phyloP scores from a whole-genome alignment of 1,140 invertebrate genomes.

The Radopholus similis region DNA sequence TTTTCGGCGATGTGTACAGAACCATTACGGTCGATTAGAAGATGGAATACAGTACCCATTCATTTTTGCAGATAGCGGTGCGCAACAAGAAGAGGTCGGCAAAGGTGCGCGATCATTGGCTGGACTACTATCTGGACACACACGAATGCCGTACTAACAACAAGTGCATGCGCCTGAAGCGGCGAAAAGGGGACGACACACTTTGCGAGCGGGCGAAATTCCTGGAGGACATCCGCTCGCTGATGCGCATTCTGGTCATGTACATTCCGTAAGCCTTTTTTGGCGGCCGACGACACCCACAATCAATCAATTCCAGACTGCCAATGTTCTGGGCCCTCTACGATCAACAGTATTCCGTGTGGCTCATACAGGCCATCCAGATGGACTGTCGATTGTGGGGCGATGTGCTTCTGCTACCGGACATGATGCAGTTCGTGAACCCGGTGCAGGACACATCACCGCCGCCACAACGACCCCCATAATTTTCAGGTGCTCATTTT shows the following conservation, averaged over 20 bases:
- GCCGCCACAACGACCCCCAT: neutral
- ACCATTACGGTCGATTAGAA: constrained; percentile 20
- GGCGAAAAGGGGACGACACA: constrained; percentile 1
- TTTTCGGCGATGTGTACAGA: constrained; percentile 34
- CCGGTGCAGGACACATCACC: constrained; percentile 15
- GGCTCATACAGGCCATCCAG: constrained; percentile 49
- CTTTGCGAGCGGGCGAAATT: constrained; percentile 4
- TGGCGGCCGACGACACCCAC: too few species aligned
- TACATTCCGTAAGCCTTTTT: constrained; percentile 1
- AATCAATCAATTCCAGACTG: too few species aligned
- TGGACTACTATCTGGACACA: constrained; percentile 45
- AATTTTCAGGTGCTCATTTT: constrained; percentile 42
- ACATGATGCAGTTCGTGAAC: constrained; percentile 75
- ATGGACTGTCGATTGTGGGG: constrained; percentile 48
- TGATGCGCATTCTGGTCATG: constrained; percentile 15
- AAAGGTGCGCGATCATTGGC: constrained; percentile 22
- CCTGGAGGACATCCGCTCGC: constrained; percentile 18
- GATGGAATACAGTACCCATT: neutral
- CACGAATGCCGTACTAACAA: constrained; percentile 69
- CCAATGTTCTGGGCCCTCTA: constrained; percentile 67
- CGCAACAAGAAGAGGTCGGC: constrained; percentile 8
- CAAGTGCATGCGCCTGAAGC: constrained; percentile 63
- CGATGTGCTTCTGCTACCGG: constrained; percentile 69
- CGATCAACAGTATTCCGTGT: constrained; percentile 62
- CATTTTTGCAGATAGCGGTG: neutral